These are phyloP conservation scores for Lethrus apterus DNA, from an alignment of 1,140 invertebrate genomes.

Conservation along the genomic window DNA sequence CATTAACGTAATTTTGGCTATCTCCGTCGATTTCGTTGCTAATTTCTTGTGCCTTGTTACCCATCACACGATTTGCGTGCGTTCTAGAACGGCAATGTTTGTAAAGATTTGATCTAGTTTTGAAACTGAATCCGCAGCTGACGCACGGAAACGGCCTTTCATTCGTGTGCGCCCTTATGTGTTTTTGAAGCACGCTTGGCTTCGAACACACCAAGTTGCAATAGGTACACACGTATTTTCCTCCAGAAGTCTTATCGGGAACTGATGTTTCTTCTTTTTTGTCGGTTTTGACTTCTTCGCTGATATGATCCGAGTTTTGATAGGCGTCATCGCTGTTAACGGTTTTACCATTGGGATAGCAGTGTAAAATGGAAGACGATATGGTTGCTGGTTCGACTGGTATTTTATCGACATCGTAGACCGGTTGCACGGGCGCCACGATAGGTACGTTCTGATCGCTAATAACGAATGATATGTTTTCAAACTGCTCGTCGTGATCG, in stretches of 20 bases:
- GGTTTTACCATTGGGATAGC: no score
- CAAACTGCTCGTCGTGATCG: no score
- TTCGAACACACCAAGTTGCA: conserved; percentile 85
- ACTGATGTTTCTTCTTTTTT: not conserved
- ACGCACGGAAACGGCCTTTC: conserved; percentile 85
- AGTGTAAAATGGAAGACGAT: conserved; percentile 33
- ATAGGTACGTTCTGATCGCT: no score
- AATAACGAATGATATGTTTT: no score
- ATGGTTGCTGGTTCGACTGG: conserved; percentile 2
- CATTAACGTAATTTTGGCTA: conserved; percentile 27
- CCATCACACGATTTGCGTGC: conserved; percentile 54
- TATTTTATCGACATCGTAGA: no score
- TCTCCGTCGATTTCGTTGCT: conserved; percentile 35
- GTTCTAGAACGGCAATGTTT: conserved; percentile 79
- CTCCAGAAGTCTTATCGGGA: conserved; percentile 24
- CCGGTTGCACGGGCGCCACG: no score
- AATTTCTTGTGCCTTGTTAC: conserved; percentile 31
- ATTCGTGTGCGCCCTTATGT: conserved; percentile 87
- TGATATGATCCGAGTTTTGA: no score
- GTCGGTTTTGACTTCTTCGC: no score
- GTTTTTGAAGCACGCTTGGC: conserved; percentile 89
- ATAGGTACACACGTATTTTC: conserved; percentile 74
- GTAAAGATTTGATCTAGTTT: conserved; percentile 89
- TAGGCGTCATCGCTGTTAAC: conserved; percentile 29
- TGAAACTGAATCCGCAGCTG: conserved; percentile 86